A percentile compares a stretch with the other conserved stretches of the same genome.
These are phyloP conservation scores for Callopanchax toddi DNA, from an alignment of 2,113 vertebrate genomes.

Conservation along the genomic window DNA sequence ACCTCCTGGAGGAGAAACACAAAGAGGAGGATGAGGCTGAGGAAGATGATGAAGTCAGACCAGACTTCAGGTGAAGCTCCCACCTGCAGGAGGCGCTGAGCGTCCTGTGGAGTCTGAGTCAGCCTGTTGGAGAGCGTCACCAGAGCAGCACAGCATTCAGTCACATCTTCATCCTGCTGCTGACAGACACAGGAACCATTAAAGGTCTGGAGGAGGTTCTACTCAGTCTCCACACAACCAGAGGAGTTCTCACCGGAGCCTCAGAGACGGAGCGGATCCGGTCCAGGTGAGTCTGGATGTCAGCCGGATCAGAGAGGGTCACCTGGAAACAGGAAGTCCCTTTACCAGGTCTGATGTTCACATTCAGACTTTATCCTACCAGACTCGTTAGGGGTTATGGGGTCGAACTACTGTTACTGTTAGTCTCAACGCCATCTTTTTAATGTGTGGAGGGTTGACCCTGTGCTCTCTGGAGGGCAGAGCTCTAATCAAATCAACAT, in stretches of 20 bases:
- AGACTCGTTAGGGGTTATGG: no score
- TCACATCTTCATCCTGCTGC: slow-evolving; percentile 10
- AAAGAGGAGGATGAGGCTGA: not conserved
- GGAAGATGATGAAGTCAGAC: not conserved
- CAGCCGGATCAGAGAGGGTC: slow-evolving; percentile 27
- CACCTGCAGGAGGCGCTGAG: slow-evolving; percentile 75
- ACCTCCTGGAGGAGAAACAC: slow-evolving; percentile 50
- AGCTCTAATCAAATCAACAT: no score
- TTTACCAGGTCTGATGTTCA: no score
- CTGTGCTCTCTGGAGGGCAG: no score
- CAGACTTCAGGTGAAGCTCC: not conserved
- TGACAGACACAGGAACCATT: no score
- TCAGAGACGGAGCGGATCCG: slow-evolving; percentile 1
- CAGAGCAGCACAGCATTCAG: slow-evolving; percentile 13
- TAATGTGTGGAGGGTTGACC: no score
- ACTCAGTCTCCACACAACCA: no score
- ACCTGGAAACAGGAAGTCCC: slow-evolving; percentile 31
- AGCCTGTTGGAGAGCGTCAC: slow-evolving; percentile 12
- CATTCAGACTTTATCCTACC: no score
- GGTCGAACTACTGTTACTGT: no score
- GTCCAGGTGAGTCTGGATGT: slow-evolving; percentile 22
- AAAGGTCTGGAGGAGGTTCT: no score
- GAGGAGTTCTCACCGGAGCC: slow-evolving; percentile 19
- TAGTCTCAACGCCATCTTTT: no score
- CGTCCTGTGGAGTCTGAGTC: slow-evolving; percentile 4